A percentile compares a stretch with the other conserved stretches of the same genome.
Conservation (phyloP, 2,797 vertebrate species). For the Huso huso region DNA sequence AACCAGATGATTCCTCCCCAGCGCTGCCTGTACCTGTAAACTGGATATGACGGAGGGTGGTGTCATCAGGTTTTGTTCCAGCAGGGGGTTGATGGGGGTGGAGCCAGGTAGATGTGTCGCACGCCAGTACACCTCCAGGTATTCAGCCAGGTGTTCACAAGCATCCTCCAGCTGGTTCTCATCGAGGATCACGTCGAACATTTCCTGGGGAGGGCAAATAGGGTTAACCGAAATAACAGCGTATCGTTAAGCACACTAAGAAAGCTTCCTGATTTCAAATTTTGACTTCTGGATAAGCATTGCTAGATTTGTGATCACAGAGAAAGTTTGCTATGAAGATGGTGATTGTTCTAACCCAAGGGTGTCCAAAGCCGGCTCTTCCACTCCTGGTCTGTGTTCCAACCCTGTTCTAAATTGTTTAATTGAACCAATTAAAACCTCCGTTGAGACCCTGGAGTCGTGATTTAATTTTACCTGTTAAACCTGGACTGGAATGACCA, state of each 20-base stretch:
- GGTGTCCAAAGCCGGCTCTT: too few species aligned
- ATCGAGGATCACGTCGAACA: slow-evolving; percentile 91
- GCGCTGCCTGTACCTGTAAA: slow-evolving; percentile 68
- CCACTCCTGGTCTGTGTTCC: too few species aligned
- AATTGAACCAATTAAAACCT: too few species aligned
- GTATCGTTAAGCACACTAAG: too few species aligned
- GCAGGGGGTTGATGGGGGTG: slow-evolving; percentile 60
- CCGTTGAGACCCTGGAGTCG: too few species aligned
- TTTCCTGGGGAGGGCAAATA: slow-evolving; percentile 57
- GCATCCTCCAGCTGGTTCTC: slow-evolving; percentile 94
- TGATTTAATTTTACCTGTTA: too few species aligned
- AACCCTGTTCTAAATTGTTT: too few species aligned
- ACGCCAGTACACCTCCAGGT: slow-evolving; percentile 88
- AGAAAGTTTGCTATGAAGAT: slow-evolving; percentile 18
- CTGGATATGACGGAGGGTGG: slow-evolving; percentile 76
- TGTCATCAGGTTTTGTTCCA: slow-evolving; percentile 67
- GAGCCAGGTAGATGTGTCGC: slow-evolving; percentile 81
- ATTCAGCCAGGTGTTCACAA: slow-evolving; percentile 87
- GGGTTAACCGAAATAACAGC: neutral
- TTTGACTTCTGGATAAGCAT: too few species aligned
- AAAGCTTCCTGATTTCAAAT: too few species aligned
- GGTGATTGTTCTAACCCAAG: slow-evolving; percentile 15
- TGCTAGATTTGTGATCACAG: too few species aligned
- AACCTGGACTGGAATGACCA: too few species aligned
- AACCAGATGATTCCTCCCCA: neutral